Percentiles rank a stretch among this genome's conserved stretches.
Conservation (phyloP, 2,888 invertebrate genomes). For the Oithona nana region DNA sequence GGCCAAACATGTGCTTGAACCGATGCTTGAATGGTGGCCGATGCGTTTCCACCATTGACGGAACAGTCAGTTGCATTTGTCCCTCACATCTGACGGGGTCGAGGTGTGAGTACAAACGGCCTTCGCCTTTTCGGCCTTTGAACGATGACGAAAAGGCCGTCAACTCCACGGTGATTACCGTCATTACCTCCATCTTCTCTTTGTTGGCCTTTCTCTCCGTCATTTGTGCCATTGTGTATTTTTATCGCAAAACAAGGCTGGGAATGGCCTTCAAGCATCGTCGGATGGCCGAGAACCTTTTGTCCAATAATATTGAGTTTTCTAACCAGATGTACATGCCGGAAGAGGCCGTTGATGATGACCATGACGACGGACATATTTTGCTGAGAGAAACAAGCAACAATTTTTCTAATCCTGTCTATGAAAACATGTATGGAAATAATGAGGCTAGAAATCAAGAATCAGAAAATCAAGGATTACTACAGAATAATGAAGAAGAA, state of each 20-base stretch:
- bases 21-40: constrained; percentile 18
- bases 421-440: constrained; percentile 51
- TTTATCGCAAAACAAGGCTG: constrained; percentile 42
- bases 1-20: constrained; percentile 18
- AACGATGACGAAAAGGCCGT: background rate
- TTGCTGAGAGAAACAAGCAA: constrained; percentile 12
- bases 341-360: constrained; percentile 45
- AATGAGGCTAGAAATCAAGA: background rate
- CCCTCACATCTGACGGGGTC: constrained; percentile 37
- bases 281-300: constrained; percentile 45
- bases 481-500: background rate
- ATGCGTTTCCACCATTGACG: constrained; percentile 2
- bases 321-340: constrained; percentile 66
- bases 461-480: background rate
- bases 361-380: background rate
- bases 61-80: constrained; percentile 26
- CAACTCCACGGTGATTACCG: constrained; percentile 18
- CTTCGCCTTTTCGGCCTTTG: background rate
- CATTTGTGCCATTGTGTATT: constrained; percentile 21
- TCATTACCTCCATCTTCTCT: constrained; percentile 21
- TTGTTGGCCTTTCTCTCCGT: constrained; percentile 22
- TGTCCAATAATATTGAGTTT: constrained; percentile 46
- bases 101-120: constrained; percentile 32
- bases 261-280: constrained; percentile 62
- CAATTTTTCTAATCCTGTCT: constrained; percentile 68